These are phyloP conservation scores for Syncerus caffer DNA, from an alignment of 2,797 vertebrate species.

Conservation along the genomic window DNA sequence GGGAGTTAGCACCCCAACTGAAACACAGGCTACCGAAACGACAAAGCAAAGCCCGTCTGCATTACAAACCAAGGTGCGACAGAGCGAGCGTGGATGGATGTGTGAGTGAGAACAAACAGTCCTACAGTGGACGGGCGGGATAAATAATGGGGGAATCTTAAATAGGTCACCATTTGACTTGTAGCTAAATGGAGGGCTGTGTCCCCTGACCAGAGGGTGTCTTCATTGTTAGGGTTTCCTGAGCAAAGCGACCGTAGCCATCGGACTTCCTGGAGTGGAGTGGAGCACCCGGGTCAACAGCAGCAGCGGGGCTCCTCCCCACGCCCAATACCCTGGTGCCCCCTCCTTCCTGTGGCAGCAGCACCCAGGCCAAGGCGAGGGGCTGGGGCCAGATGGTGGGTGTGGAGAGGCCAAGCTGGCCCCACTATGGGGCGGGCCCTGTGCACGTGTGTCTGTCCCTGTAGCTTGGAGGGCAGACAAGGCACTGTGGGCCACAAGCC, in stretches of 20 bases:
- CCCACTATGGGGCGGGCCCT: not conserved
- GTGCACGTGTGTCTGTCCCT: not conserved
- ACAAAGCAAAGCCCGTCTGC: conserved; percentile 74
- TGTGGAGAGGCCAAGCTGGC: not conserved
- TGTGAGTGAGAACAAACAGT: not conserved
- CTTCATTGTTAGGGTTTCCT: conserved; percentile 6
- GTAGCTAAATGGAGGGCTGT: not conserved
- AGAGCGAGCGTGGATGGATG: conserved; percentile 47
- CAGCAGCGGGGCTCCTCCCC: not conserved
- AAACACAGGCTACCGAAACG: conserved; percentile 75
- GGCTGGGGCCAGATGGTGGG: not conserved
- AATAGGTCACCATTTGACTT: not conserved
- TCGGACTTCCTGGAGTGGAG: not conserved
- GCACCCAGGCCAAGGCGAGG: not conserved
- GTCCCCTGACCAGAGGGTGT: not conserved
- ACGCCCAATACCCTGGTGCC: not conserved
- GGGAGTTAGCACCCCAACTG: not conserved
- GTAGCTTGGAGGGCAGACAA: not conserved
- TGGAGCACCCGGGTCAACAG: not conserved
- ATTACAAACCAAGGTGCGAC: conserved; percentile 77
- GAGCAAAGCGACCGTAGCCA: not conserved
- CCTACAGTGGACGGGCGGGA: not conserved
- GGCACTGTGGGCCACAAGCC: not conserved
- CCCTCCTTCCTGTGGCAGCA: not conserved
- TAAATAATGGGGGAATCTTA: conserved; percentile 55